Evolutionary conservation across 2,888 invertebrate species (phyloP).

Genomic region (Eupithecia dodoneata): DNA sequence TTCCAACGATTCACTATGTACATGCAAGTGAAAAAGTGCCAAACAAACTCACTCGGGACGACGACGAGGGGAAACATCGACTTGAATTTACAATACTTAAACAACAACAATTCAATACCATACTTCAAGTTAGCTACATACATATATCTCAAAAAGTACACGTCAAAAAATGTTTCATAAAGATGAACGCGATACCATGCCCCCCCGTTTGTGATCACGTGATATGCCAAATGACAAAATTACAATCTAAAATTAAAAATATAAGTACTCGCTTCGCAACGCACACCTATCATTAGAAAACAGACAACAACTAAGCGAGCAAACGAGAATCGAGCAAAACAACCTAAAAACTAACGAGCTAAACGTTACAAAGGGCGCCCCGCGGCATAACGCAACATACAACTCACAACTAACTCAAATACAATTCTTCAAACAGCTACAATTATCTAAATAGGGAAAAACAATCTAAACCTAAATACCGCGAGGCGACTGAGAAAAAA

Average conservation of each 20-base stretch:
- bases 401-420: conserved; percentile 69
- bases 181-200: conserved; percentile 44
- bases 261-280: conserved; percentile 43
- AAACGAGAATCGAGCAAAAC: conserved; percentile 57
- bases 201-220: conserved; percentile 67
- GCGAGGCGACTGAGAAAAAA: conserved; percentile 58
- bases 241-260: conserved; percentile 46
- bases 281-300: conserved; percentile 53
- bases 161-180: conserved; percentile 40
- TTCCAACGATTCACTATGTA: conserved; percentile 62
- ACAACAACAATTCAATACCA: conserved; percentile 46
- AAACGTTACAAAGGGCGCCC: conserved; percentile 58
- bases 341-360: conserved; percentile 68
- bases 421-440: conserved; percentile 61
- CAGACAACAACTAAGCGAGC: conserved; percentile 63
- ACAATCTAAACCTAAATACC: conserved; percentile 62
- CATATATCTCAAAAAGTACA: conserved; percentile 44
- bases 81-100: conserved; percentile 39
- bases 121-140: conserved; percentile 44
- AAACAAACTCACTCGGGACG: conserved; percentile 67
- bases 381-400: conserved; percentile 63
- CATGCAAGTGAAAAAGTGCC: conserved; percentile 73
- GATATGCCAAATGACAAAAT: conserved; percentile 72
- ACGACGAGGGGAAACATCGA: conserved; percentile 48
- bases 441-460: conserved; percentile 47